phyloP scores from a whole-genome alignment of 2,113 vertebrate genomes.

The Hippocampus abdominalis region DNA sequence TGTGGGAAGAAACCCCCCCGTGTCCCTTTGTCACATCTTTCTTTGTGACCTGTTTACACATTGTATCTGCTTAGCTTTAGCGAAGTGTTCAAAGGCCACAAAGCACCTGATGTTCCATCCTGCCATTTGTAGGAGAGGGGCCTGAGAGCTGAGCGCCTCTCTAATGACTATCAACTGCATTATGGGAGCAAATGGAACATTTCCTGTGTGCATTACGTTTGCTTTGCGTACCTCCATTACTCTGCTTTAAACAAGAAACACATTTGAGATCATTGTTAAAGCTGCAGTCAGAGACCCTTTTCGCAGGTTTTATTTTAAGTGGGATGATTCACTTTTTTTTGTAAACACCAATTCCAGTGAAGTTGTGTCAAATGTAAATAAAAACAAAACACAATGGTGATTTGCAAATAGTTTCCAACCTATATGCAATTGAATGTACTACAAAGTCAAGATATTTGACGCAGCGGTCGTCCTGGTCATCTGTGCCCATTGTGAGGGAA shows the following conservation, averaged over 20 bases:
- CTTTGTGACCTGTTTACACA: constrained; percentile 55
- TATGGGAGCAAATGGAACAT: constrained; percentile 68
- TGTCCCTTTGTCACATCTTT: constrained; percentile 43
- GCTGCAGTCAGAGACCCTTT: neutral
- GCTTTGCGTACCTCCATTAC: constrained; percentile 48
- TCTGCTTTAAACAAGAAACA: constrained; percentile 12
- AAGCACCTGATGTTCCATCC: constrained; percentile 56
- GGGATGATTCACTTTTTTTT: too few species aligned
- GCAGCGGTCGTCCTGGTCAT: too few species aligned
- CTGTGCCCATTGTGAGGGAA: too few species aligned
- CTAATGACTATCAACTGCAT: constrained; percentile 68
- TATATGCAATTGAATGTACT: too few species aligned
- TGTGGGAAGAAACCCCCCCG: constrained; percentile 33
- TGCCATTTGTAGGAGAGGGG: constrained; percentile 57
- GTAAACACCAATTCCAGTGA: too few species aligned
- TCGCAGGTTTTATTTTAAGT: neutral
- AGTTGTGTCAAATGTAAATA: too few species aligned
- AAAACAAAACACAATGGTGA: too few species aligned
- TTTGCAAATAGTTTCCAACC: too few species aligned
- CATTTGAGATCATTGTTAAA: neutral
- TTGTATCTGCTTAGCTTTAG: constrained; percentile 59
- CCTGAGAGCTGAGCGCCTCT: constrained; percentile 45
- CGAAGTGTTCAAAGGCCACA: constrained; percentile 51
- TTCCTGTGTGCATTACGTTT: constrained; percentile 54
- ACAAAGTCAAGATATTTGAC: too few species aligned